Conservation (phyloP, 2,797 vertebrate species). For the Apodemus agrarius region DNA sequence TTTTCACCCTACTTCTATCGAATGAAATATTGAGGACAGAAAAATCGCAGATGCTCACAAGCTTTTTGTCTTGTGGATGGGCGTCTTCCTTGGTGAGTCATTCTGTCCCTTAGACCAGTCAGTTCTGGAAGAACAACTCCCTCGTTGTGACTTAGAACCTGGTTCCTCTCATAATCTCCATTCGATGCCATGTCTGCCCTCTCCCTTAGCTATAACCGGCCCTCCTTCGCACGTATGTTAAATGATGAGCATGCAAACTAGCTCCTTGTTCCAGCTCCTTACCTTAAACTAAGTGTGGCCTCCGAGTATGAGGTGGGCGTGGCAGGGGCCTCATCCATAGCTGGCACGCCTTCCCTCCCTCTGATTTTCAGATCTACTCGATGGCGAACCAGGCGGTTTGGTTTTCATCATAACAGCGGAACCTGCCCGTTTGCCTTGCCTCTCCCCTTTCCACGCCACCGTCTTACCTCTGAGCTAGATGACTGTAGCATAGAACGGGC, state of each 20-base stretch:
- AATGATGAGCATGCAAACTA: background rate
- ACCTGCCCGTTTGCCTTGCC: background rate
- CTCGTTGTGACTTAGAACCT: background rate
- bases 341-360: background rate
- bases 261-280: background rate
- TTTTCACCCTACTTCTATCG: background rate
- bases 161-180: background rate
- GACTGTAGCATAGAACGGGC: background rate
- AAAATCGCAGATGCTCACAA: background rate
- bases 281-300: background rate
- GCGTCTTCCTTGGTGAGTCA: background rate
- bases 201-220: rapidly evolving
- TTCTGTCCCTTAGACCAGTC: background rate
- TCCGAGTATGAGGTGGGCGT: rapidly evolving
- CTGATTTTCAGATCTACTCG: background rate
- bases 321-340: rapidly evolving
- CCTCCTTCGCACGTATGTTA: background rate
- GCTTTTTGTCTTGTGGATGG: background rate
- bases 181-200: rapidly evolving
- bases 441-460: background rate
- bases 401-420: background rate
- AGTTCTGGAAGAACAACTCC: background rate
- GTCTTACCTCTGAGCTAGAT: background rate
- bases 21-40: constrained; percentile 26
- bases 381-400: background rate